phyloP scores from a whole-genome alignment of 2,888 invertebrate genomes.

The Ptychoptera albimana region DNA sequence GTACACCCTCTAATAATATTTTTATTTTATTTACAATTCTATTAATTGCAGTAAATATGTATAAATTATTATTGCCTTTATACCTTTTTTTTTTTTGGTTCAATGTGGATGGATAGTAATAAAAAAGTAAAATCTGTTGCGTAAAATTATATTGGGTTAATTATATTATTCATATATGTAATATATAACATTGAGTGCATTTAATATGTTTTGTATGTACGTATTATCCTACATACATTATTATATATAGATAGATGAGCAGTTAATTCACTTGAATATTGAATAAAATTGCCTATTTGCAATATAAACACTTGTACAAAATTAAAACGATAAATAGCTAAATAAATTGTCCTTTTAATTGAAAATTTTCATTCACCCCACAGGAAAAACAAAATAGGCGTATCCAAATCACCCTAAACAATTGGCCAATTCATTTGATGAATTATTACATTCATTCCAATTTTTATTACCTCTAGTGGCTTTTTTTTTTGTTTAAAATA shows the following conservation, averaged over 20 bases:
- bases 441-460: slow-evolving; percentile 16
- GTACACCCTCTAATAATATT: too few relatives aligned
- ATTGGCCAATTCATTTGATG: slow-evolving; percentile 16
- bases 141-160: too few relatives aligned
- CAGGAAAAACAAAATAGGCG: neutral
- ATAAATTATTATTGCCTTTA: too few relatives aligned
- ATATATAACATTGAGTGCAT: too few relatives aligned
- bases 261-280: neutral
- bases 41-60: too few relatives aligned
- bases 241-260: neutral
- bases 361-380: neutral
- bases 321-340: neutral
- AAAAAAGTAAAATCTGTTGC: too few relatives aligned
- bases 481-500: slow-evolving; percentile 9
- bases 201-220: too few relatives aligned
- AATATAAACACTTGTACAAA: neutral
- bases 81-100: too few relatives aligned
- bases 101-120: too few relatives aligned
- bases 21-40: too few relatives aligned
- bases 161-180: too few relatives aligned
- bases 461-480: slow-evolving; percentile 17
- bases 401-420: slow-evolving; percentile 9
- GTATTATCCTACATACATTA: too few relatives aligned
- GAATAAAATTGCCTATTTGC: neutral
- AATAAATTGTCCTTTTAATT: neutral